These are phyloP conservation scores for Cataglyphis hispanica DNA, from an alignment of 1,140 invertebrate genomes.

Conservation along the genomic window DNA sequence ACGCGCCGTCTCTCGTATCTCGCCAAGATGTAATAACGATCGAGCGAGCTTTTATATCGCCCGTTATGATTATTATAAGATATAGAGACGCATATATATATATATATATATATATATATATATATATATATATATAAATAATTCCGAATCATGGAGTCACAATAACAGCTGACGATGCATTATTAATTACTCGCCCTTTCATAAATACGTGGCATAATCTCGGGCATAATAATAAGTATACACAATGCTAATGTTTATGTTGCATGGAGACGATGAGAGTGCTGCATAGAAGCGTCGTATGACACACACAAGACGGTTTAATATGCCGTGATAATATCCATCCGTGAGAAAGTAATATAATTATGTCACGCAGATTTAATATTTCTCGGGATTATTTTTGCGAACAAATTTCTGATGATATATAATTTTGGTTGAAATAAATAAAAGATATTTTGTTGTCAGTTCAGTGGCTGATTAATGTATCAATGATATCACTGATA, in stretches of 20 bases:
- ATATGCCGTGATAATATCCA: neutral
- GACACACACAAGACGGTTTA: constrained; percentile 43
- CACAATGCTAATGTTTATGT: neutral
- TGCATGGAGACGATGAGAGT: neutral
- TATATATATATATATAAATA: constrained; percentile 28
- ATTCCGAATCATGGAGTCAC: constrained; percentile 8
- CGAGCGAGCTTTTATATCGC: neutral
- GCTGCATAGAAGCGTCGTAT: neutral
- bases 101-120: constrained; percentile 26
- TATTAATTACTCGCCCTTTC: constrained; percentile 31
- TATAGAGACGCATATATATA: neutral
- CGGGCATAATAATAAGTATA: constrained; percentile 27
- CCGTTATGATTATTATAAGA: neutral
- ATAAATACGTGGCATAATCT: constrained; percentile 24
- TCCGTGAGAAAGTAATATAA: constrained; percentile 13
- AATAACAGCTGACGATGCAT: constrained; percentile 12
- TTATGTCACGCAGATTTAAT: constrained; percentile 22
- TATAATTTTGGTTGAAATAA: constrained; percentile 13
- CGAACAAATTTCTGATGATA: neutral
- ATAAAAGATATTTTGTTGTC: neutral
- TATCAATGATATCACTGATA: neutral
- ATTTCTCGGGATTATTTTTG: neutral
- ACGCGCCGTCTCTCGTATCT: neutral
- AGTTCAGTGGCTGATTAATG: neutral
- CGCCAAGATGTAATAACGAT: neutral